These are phyloP conservation scores for Solea senegalensis DNA, from an alignment of 2,113 vertebrate genomes.

Conservation along the genomic window DNA sequence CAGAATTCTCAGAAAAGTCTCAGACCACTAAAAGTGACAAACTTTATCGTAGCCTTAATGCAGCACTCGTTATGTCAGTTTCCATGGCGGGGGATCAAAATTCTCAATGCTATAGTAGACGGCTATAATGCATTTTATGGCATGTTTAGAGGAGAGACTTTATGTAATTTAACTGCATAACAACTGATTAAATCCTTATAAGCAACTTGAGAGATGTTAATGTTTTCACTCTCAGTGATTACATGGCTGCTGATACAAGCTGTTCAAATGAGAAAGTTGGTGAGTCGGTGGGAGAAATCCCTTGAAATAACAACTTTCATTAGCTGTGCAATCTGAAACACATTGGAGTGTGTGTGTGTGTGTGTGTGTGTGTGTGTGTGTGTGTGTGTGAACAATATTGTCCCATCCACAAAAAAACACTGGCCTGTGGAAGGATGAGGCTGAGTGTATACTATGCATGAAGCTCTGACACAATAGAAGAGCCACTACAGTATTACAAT, in stretches of 20 bases:
- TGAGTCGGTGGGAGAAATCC: background rate
- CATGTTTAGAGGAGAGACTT: slow-evolving; percentile 10
- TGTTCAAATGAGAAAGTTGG: background rate
- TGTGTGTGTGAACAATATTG: background rate
- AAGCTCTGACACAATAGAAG: no score
- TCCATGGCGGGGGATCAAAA: background rate
- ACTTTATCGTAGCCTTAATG: background rate
- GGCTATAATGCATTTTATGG: background rate
- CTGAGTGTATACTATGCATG: no score
- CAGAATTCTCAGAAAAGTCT: no score
- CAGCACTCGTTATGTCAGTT: background rate
- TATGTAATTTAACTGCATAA: slow-evolving; percentile 11
- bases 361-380: background rate
- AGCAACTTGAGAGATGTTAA: slow-evolving; percentile 4
- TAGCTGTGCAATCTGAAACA: slow-evolving; percentile 5
- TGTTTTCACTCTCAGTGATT: slow-evolving; percentile 14
- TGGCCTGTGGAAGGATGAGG: background rate
- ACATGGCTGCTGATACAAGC: slow-evolving; percentile 14
- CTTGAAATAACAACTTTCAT: background rate
- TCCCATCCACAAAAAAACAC: background rate
- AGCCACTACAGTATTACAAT: no score
- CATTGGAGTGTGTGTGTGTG: background rate
- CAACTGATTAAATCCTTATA: slow-evolving; percentile 20
- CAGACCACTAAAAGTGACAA: background rate
- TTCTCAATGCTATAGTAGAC: background rate